Evolutionary conservation across 1,140 invertebrate genomes (phyloP).

Genomic region (Pemphigus obesinymphae): DNA sequence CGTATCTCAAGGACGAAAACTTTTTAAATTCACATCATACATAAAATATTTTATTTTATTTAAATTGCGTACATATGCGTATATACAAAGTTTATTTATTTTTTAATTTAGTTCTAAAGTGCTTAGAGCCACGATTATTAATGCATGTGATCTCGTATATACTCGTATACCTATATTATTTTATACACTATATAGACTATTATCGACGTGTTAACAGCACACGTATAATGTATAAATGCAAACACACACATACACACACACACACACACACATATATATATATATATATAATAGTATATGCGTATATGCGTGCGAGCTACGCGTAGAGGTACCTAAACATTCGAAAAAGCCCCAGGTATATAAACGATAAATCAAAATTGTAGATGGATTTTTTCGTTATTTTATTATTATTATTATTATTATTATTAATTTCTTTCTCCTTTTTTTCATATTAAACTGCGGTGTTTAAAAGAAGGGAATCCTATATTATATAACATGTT

Average conservation of each 20-base stretch:
- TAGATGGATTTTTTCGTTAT: neutral
- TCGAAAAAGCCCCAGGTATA: neutral
- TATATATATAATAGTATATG: neutral
- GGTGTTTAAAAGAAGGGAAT: neutral
- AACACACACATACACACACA: neutral
- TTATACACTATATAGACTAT: neutral
- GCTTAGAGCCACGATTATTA: constrained; percentile 21
- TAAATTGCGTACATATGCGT: neutral
- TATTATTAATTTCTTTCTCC: too few species aligned
- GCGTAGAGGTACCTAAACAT: too few species aligned
- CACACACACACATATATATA: neutral
- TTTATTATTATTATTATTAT: too few species aligned
- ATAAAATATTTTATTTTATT: neutral
- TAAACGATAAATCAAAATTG: constrained; percentile 18
- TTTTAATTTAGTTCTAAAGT: constrained; percentile 1
- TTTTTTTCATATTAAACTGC: constrained; percentile 17
- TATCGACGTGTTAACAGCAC: neutral
- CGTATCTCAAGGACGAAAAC: constrained; percentile 6
- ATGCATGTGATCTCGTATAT: neutral
- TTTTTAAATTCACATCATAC: neutral
- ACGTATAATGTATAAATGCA: neutral
- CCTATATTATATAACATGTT: neutral
- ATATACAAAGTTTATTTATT: neutral
- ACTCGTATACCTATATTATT: too few species aligned
- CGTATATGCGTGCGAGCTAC: too few species aligned